Base-by-base conservation (phyloP, 2,888 invertebrate species). In the Zonitis immaculata region DNA sequence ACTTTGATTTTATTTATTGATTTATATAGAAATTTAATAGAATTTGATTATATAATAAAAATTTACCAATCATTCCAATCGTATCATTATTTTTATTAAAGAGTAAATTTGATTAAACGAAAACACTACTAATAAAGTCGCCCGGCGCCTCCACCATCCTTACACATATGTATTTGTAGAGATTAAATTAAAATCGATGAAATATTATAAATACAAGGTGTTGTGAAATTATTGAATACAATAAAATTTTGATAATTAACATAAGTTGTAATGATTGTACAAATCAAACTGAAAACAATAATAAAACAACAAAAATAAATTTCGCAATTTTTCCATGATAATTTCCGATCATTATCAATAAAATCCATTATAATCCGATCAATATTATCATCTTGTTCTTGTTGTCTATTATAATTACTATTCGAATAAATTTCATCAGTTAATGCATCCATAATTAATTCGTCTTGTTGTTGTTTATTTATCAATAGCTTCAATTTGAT, bases 181-280 rank as follows among this genome's bases (percentile, higher is more conserved):
- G 16, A 6, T 14, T 35, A 35, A 11, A 35, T 35, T 9, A 68
- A 54, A 12, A 60, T 51, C 26, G 44, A 44, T 14, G 68, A 63
- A 42, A 83, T 77, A 66, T 89, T 89, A 28, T 83, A 72, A 59
- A 90, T 78, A 74, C 90, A 91, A 1, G 90, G 88, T 22, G 87
- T 85, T 39, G 85, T 82, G 62, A 87, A 88, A 32, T 79, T 79
- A 0, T 85, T 83, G 43, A 84, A 86, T 42, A 77, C 76, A 11
- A 85, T 77, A 0, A 86, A 82, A 67, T 84, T 83, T 11, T 79
- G 76, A 67, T 89, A 76, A 74, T 88, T 89, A 3, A 86, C 82
- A 65, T 85, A 89, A 0, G 88, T 88, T 0, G 89, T 83, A 0
- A 84, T 77, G 1, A 83, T 63, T 0, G 89, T 89, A 3, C 88